Evolutionary conservation across 92 coral and sea anemone species (phyloP), one percentile per base, ranked within the genome.

Genomic region (Phenganax marumi): DNA sequence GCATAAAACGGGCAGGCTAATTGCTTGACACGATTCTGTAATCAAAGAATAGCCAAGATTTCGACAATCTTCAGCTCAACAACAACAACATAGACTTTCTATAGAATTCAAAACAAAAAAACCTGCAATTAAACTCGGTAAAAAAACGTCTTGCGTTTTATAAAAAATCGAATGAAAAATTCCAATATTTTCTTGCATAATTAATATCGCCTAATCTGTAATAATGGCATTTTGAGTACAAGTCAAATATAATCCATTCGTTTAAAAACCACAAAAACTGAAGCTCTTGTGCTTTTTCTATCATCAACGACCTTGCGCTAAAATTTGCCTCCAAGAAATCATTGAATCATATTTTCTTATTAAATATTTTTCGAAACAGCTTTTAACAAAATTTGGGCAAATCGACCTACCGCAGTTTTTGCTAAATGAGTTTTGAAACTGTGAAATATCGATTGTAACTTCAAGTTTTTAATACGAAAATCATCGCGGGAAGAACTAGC

Each of bases 1-100:
- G 83, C 18, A 14, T 61, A 78, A 43, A 46, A 78, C 83, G 53
- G 72, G 43, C 26, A 50, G 43, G 83, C 83, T 78, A 78, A 78
- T 78, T 78, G 83, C 63, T 46, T 60, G 48, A 63, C 24, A 78
- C 60, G 83, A 78, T 78, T 78, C 50, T 60, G 49, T 78, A 78
- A 78, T 78, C 83, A 60, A 58, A 71, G 51, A 78, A 43, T 72
- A 49, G 52, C n/a, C 73, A 52, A 78, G 72, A 66, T 66, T 66
- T 66, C 72, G 24, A 66, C 26, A 66, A 14, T 24, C 25, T 33
- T 16, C 0, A 25, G 12, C 43, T 9, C 1, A 12, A 66, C 72
- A 66, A 66, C 48, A 66, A 66, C 43, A 33, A 33, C 2, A 2
- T 33, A 2, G 43, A 33, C 43, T 33, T 33, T 33, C 43, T 33